Percentiles rank a stretch among this genome's conserved stretches.
These are phyloP conservation scores for Andrena chrysosceles DNA, from an alignment of 2,888 invertebrate genomes.

Conservation along the genomic window DNA sequence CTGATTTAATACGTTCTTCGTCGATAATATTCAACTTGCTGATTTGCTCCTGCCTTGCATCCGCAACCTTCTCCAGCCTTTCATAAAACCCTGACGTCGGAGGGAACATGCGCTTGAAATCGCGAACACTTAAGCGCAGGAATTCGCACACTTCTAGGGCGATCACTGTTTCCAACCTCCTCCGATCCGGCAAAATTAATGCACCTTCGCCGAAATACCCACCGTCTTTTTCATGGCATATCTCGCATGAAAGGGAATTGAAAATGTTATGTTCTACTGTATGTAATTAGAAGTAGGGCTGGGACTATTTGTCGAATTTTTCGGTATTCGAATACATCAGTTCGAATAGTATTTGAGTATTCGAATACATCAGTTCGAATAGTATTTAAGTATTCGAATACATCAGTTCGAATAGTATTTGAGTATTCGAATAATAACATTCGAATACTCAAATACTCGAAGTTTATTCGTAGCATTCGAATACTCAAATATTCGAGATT, in stretches of 20 bases:
- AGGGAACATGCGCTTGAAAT: slow-evolving; percentile 84
- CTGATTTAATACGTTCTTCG: neutral
- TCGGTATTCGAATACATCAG: no score
- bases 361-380: no score
- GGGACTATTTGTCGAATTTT: no score
- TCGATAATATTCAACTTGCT: slow-evolving; percentile 32
- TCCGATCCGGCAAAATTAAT: slow-evolving; percentile 85
- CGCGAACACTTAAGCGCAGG: slow-evolving; percentile 85
- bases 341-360: no score
- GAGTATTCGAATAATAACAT: no score
- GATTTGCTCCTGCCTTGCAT: slow-evolving; percentile 67
- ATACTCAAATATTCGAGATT: no score
- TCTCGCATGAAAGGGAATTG: slow-evolving; percentile 71
- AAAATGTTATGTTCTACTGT: neutral
- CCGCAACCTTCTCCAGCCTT: slow-evolving; percentile 73
- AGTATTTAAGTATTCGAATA: no score
- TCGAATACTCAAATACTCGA: no score
- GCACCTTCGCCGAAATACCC: slow-evolving; percentile 86
- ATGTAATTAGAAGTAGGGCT: neutral
- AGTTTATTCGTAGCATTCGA: no score
- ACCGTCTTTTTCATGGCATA: slow-evolving; percentile 87
- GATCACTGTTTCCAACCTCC: slow-evolving; percentile 86
- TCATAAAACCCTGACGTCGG: slow-evolving; percentile 73
- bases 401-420: no score
- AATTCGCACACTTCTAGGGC: slow-evolving; percentile 88